Conservation (phyloP, 2,888 invertebrate species). For the Lochmaea crataegi region DNA sequence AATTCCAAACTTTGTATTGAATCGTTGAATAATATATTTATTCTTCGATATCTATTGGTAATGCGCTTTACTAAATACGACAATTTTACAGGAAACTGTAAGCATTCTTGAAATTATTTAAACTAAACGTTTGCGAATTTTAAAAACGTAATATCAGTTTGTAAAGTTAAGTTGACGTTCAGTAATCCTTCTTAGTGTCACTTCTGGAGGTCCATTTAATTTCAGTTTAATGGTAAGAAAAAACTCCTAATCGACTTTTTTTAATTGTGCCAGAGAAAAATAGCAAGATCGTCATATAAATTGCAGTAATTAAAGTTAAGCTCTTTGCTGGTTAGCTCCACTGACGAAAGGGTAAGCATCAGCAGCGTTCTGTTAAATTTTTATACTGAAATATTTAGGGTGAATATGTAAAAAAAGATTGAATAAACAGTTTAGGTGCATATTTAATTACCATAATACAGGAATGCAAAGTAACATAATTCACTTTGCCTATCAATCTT, state of each 20-base stretch:
- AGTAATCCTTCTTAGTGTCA: conserved; percentile 18
- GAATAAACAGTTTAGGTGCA: background rate
- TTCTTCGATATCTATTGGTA: no score
- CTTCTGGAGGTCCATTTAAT: conserved; percentile 19
- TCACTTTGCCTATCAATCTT: no score
- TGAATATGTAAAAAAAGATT: background rate
- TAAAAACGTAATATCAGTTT: background rate
- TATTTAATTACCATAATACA: no score
- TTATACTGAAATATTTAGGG: background rate
- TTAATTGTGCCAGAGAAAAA: conserved; percentile 46
- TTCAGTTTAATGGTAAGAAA: conserved; percentile 25
- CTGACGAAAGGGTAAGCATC: background rate
- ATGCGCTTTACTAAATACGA: no score
- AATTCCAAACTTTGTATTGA: no score
- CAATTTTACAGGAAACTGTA: no score
- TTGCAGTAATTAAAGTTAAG: conserved; percentile 50
- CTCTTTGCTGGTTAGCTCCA: conserved; percentile 38
- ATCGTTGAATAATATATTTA: no score
- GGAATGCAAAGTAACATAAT: no score
- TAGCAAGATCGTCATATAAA: conserved; percentile 48
- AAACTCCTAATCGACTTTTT: conserved; percentile 56
- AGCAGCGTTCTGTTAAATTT: background rate
- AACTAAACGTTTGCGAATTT: no score
- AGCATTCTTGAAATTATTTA: background rate
- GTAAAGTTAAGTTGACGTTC: background rate